Percentiles rank a stretch among this genome's conserved stretches.
These are phyloP conservation scores for Eupithecia insigniata DNA, from an alignment of 2,888 invertebrate genomes.

Conservation along the genomic window DNA sequence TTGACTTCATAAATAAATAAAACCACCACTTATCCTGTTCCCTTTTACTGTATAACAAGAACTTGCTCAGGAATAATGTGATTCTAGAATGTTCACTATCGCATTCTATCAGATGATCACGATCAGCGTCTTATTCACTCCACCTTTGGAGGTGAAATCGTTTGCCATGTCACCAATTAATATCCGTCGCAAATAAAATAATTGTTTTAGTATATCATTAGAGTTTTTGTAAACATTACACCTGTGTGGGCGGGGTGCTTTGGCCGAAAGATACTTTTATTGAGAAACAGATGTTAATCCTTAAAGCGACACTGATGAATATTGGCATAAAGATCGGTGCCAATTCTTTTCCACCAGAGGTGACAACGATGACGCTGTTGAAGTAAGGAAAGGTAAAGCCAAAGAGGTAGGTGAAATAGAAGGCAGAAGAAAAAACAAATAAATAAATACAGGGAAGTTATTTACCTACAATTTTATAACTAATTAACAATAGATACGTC, in stretches of 20 bases:
- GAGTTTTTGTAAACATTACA: constrained; percentile 30
- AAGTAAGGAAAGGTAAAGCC: neutral
- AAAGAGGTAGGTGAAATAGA: neutral
- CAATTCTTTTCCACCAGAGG: constrained; percentile 40
- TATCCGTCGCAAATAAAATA: constrained; percentile 31
- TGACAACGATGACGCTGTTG: constrained; percentile 3
- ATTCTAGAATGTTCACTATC: neutral
- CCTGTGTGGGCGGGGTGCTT: constrained; percentile 39
- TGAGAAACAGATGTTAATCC: constrained; percentile 51
- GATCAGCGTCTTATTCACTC: neutral
- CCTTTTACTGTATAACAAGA: neutral
- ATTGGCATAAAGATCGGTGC: constrained; percentile 36
- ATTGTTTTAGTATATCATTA: constrained; percentile 27
- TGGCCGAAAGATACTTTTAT: constrained; percentile 46
- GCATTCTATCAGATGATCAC: neutral
- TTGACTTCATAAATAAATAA: neutral
- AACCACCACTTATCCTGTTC: neutral
- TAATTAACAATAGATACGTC: neutral
- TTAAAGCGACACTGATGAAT: constrained; percentile 48
- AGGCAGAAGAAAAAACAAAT: neutral
- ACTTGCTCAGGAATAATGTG: neutral
- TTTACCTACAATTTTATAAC: neutral
- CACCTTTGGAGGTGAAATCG: constrained; percentile 9
- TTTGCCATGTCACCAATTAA: constrained; percentile 13
- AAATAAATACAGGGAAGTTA: neutral